Percentiles rank a stretch among this genome's conserved stretches.
phyloP scores from a whole-genome alignment of 2,797 vertebrate genomes.

The Euphonia xanthogaster region DNA sequence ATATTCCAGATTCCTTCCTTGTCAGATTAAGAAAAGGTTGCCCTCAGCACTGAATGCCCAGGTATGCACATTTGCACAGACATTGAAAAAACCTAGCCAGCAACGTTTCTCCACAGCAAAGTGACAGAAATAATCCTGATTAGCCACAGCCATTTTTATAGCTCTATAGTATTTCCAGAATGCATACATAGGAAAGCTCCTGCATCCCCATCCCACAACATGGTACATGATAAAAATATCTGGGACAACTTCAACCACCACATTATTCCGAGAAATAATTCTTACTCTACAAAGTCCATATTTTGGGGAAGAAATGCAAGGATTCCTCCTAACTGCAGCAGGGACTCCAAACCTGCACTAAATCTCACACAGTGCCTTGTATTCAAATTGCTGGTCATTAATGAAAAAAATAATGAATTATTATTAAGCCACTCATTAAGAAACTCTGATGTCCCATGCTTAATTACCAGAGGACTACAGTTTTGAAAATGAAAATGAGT shows the following conservation, averaged over 20 bases:
- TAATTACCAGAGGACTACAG: background rate
- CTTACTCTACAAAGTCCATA: background rate
- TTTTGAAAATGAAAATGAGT: background rate
- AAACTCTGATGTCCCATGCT: background rate
- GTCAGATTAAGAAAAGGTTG: background rate
- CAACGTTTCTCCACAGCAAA: background rate
- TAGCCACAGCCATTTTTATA: background rate
- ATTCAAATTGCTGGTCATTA: background rate
- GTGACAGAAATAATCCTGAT: background rate
- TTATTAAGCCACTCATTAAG: background rate
- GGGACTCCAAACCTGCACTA: background rate
- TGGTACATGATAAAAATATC: background rate
- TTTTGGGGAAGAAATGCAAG: background rate
- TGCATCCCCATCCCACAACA: background rate
- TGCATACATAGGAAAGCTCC: background rate
- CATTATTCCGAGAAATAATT: background rate
- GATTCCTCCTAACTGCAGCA: background rate
- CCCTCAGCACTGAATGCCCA: background rate
- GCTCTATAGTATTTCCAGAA: background rate
- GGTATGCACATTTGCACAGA: background rate
- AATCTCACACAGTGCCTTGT: background rate
- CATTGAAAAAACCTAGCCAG: background rate
- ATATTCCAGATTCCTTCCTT: constrained; percentile 19
- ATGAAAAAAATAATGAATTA: no score
- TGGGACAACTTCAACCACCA: background rate